Evolutionary conservation across 2,888 invertebrate species (phyloP).

Genomic region (Drosophila maculinotata): DNA sequence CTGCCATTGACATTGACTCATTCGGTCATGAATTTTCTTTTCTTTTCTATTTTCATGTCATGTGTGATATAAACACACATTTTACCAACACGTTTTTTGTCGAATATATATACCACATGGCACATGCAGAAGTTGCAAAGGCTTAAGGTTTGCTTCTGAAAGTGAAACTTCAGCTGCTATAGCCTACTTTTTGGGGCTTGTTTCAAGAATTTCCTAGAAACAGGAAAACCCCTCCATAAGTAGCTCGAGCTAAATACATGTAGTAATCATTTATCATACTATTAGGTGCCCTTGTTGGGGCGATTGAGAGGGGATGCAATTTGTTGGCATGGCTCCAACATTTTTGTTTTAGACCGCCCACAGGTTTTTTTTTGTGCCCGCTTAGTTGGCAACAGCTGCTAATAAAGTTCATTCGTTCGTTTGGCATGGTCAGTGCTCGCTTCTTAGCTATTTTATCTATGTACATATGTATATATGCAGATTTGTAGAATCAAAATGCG

Average conservation of each 20-base stretch:
- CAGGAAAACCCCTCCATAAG: not conserved
- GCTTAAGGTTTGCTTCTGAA: not conserved
- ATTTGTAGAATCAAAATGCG: constrained; percentile 2
- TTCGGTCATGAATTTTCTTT: constrained; percentile 26
- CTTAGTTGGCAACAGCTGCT: constrained; percentile 69
- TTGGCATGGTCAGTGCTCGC: constrained; percentile 70
- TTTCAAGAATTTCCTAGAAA: no score
- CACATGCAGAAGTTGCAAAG: not conserved
- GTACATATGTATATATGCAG: not conserved
- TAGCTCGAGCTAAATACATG: not conserved
- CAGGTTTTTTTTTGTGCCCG: constrained; percentile 28
- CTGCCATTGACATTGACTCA: constrained; percentile 57
- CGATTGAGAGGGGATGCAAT: constrained; percentile 13
- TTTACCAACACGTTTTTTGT: no score
- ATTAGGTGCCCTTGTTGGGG: constrained; percentile 41
- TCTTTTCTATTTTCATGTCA: constrained; percentile 3
- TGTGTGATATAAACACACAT: not conserved
- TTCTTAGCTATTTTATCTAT: not conserved
- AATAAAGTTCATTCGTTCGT: constrained; percentile 46
- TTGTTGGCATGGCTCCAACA: constrained; percentile 47
- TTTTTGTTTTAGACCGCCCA: constrained; percentile 39
- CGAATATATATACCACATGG: no score
- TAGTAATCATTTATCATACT: constrained; percentile 30
- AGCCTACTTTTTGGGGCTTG: constrained; percentile 42
- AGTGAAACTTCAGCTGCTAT: not conserved